Evolutionary conservation across 37 sponge, comb jelly and placozoan species (phyloP), one percentile per base, ranked within the genome.

Genomic region (Aplysina aerophoba): DNA sequence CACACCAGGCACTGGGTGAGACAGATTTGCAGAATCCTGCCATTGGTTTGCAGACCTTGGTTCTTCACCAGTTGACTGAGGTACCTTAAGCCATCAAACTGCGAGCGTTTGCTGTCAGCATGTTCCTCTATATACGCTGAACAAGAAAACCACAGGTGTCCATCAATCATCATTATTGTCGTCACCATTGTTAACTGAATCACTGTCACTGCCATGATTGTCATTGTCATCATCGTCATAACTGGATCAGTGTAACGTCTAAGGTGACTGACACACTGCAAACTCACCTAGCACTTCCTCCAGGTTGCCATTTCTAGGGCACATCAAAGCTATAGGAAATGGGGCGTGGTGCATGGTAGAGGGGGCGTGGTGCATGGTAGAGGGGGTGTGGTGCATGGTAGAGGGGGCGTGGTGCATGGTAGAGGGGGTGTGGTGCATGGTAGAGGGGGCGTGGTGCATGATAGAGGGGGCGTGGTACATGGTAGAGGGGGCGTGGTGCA

Each of bases 41-140:
- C n/a, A n/a, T n/a, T n/a, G n/a, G 4, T n/a, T 57, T 1, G 6
- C 60, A 24, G 2, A 80, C 81, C 81, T 80, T 80, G 64, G 14
- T 60, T 63, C 28, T 59, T 55, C 25, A 54, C 35, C 53, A 80
- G 33, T 24, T 80, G 13, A 57, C 37, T 25, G 24, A 80, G 62
- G 44, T 80, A 80, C 13, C 35, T 55, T 50, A 80, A 28, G 4
- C 13, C 81, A 44, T 80, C 57, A 57, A 75, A 15, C 53, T 88
- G 79, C 20, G 68, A 87, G 4, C 21, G 28, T 24, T 15, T 21
- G 36, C 36, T 50, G 4, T 62, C 16, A 25, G 65, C 50, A 3
- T 85, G 53, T 63, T 85, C 86, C 64, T 85, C 69, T 79, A 85
- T 75, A 73, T 79, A 85, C 21, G 16, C 86, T 85, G 72, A 36